Conservation (phyloP, 1,140 invertebrate species). For the Ylistrum balloti region DNA sequence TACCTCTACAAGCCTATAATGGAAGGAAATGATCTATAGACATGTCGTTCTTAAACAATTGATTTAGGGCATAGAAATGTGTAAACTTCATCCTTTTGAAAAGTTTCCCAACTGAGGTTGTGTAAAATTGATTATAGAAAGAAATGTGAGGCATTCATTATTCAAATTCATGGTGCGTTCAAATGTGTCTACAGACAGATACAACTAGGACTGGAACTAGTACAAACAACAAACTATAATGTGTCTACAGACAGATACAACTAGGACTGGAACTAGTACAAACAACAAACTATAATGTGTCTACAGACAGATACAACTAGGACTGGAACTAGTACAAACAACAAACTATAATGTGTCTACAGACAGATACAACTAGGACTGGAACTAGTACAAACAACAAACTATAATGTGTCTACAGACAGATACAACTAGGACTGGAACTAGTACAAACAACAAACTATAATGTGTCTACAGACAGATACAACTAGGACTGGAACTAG, state of each 20-base stretch:
- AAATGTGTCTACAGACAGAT: not conserved
- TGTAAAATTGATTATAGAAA: slow-evolving; percentile 2
- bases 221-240: too few relatives aligned
- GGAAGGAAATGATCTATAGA: not conserved
- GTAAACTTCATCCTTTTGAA: slow-evolving; percentile 31
- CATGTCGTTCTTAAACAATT: not conserved
- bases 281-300: too few relatives aligned
- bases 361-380: not conserved
- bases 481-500: too few relatives aligned
- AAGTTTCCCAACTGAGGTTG: not conserved
- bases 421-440: too few relatives aligned
- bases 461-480: too few relatives aligned
- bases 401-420: too few relatives aligned
- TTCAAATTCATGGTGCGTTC: not conserved
- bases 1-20: not conserved
- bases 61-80: not conserved
- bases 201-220: not conserved
- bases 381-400: slow-evolving; percentile 4
- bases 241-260: not conserved
- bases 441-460: too few relatives aligned
- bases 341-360: too few relatives aligned
- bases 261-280: not conserved
- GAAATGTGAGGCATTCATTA: slow-evolving; percentile 22
- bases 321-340: not conserved
- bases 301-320: not conserved